These are phyloP conservation scores for Lymantria dispar DNA, from an alignment of 2,888 invertebrate genomes.

Conservation along the genomic window DNA sequence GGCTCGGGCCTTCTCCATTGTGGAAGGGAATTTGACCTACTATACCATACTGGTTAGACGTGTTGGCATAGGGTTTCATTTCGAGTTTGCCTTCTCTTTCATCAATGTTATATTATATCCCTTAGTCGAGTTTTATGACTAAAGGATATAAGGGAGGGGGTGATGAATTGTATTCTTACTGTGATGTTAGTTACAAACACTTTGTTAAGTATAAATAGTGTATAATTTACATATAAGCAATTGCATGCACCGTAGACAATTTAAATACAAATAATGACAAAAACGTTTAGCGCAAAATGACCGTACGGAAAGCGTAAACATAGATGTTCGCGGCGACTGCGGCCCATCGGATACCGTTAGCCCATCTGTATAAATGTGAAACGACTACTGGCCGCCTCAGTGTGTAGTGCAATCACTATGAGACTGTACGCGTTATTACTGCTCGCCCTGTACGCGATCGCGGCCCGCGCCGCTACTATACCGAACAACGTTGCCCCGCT, in stretches of 20 bases:
- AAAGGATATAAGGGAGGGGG: too few species aligned
- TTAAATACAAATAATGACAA: slow-evolving; percentile 67
- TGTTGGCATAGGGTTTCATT: too few species aligned
- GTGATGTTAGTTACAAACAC: background rate
- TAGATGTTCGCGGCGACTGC: slow-evolving; percentile 31
- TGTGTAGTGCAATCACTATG: slow-evolving; percentile 60
- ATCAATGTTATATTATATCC: too few species aligned
- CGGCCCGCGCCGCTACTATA: slow-evolving; percentile 59
- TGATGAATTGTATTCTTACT: too few species aligned
- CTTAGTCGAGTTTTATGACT: too few species aligned
- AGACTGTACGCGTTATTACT: slow-evolving; percentile 58
- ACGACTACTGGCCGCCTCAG: slow-evolving; percentile 47
- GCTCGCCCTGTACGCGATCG: slow-evolving; percentile 51
- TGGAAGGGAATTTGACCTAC: too few species aligned
- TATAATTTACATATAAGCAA: slow-evolving; percentile 1
- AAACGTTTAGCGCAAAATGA: slow-evolving; percentile 57
- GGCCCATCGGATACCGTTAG: slow-evolving; percentile 63
- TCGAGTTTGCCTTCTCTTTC: too few species aligned
- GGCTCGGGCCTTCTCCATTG: too few species aligned
- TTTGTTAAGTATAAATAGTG: too few species aligned
- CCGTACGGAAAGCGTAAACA: slow-evolving; percentile 54
- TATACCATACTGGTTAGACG: too few species aligned
- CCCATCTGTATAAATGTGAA: slow-evolving; percentile 61
- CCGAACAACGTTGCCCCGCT: slow-evolving; percentile 25
- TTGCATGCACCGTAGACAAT: slow-evolving; percentile 32